Evolutionary conservation across 2,113 vertebrate species (phyloP).

Genomic region (Ctenodactylus gundi): DNA sequence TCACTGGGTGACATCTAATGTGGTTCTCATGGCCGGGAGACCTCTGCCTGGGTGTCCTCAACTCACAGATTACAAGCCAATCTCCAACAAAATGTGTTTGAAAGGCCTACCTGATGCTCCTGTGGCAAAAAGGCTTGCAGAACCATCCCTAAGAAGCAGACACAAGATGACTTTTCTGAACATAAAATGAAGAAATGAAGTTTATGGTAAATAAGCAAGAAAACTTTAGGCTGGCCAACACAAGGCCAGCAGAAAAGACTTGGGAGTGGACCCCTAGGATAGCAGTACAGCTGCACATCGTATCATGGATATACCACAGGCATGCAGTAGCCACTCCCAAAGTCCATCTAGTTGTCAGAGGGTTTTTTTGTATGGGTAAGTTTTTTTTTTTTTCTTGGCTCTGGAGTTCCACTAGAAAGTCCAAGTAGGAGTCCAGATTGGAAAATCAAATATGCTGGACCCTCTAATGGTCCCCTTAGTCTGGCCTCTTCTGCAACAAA

Average conservation of each 20-base stretch:
- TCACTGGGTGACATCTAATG: background rate
- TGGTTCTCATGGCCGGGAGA: background rate
- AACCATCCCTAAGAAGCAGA: background rate
- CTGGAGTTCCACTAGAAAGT: background rate
- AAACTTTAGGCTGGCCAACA: background rate
- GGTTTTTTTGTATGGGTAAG: background rate
- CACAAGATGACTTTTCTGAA: background rate
- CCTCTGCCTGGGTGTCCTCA: background rate
- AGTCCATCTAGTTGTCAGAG: background rate
- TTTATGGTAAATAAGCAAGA: too few species aligned
- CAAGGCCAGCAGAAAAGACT: background rate
- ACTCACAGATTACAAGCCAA: background rate
- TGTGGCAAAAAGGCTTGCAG: background rate
- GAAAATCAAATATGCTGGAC: background rate
- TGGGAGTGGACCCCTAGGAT: background rate
- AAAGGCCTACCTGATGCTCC: background rate
- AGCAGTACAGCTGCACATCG: background rate
- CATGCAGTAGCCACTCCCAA: background rate
- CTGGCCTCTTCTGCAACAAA: background rate
- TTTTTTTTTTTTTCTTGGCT: too few species aligned
- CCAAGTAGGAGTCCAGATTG: background rate
- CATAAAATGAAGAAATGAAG: background rate
- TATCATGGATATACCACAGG: background rate
- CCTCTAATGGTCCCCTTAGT: background rate
- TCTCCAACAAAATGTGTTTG: background rate